Percentiles rank a stretch among this genome's conserved stretches.
Evolutionary conservation across 2,888 invertebrate genomes (phyloP).

Genomic region (Oligia fasciuncula): DNA sequence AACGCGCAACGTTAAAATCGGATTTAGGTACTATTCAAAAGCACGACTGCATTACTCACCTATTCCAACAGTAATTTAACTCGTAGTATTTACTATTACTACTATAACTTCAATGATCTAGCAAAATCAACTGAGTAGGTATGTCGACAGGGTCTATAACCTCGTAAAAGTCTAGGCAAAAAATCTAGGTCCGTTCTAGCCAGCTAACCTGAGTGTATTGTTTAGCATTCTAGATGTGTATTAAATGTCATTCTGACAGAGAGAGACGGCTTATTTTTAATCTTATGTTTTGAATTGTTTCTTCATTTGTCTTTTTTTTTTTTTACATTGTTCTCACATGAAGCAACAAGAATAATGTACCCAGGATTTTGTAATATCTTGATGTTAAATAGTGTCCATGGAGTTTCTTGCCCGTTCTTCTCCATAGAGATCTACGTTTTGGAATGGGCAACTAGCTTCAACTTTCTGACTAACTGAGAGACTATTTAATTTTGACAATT

Average conservation of each 20-base stretch:
- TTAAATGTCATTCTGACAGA: slow-evolving; percentile 3
- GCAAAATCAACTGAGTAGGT: slow-evolving; percentile 38
- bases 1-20: background rate
- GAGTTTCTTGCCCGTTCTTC: too few relatives aligned
- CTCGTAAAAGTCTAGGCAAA: slow-evolving; percentile 59
- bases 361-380: too few relatives aligned
- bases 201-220: slow-evolving; percentile 45
- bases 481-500: too few relatives aligned
- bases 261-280: too few relatives aligned
- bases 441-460: too few relatives aligned
- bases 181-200: slow-evolving; percentile 58
- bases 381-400: too few relatives aligned
- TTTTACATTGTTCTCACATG: too few relatives aligned
- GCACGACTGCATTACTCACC: slow-evolving; percentile 39
- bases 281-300: too few relatives aligned
- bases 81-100: slow-evolving; percentile 29
- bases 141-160: slow-evolving; percentile 53
- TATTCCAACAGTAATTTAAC: slow-evolving; percentile 27
- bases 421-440: too few relatives aligned
- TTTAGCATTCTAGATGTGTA: slow-evolving; percentile 44
- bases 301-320: too few relatives aligned
- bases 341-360: too few relatives aligned
- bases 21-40: slow-evolving; percentile 32
- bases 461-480: too few relatives aligned
- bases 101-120: slow-evolving; percentile 37